Percentiles rank a stretch among this genome's conserved stretches.
These are phyloP conservation scores for Dolichoris vasculosae DNA, from an alignment of 1,140 invertebrate species.

Conservation along the genomic window DNA sequence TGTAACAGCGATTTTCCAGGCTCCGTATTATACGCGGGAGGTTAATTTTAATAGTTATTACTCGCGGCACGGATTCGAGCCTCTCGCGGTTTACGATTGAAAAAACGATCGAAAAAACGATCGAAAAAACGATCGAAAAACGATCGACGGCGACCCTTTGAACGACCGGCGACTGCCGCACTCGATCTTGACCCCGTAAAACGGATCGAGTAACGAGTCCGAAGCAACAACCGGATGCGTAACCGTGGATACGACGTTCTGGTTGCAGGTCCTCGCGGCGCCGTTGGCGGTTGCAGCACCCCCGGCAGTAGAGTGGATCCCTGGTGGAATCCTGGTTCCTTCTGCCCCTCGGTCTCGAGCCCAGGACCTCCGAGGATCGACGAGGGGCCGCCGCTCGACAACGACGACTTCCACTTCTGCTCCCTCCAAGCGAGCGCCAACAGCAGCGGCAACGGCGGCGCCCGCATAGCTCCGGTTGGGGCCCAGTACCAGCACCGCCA, in stretches of 20 bases:
- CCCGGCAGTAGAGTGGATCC: conserved; percentile 72
- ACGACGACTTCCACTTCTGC: conserved; percentile 56
- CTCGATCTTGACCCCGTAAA: neutral
- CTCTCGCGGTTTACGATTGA: neutral
- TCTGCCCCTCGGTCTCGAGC: conserved; percentile 63
- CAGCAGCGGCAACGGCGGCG: conserved; percentile 51
- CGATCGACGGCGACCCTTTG: neutral
- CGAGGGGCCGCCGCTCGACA: conserved; percentile 60
- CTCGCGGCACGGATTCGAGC: neutral
- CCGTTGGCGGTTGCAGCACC: conserved; percentile 73
- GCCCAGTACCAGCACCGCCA: conserved; percentile 51
- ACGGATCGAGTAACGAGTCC: no score
- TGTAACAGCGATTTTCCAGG: neutral
- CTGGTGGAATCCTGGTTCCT: conserved; percentile 68
- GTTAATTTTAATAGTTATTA: neutral
- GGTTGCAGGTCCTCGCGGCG: conserved; percentile 71
- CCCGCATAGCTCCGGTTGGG: conserved; percentile 44
- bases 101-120: neutral
- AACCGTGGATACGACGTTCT: neutral
- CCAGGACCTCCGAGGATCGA: conserved; percentile 66
- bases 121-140: neutral
- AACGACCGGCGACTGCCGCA: neutral
- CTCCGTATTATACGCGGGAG: neutral
- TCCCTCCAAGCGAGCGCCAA: conserved; percentile 50
- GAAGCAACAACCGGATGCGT: neutral